Base-by-base conservation (phyloP, 1,140 invertebrate species). In the Stegodyphus dumicola region DNA sequence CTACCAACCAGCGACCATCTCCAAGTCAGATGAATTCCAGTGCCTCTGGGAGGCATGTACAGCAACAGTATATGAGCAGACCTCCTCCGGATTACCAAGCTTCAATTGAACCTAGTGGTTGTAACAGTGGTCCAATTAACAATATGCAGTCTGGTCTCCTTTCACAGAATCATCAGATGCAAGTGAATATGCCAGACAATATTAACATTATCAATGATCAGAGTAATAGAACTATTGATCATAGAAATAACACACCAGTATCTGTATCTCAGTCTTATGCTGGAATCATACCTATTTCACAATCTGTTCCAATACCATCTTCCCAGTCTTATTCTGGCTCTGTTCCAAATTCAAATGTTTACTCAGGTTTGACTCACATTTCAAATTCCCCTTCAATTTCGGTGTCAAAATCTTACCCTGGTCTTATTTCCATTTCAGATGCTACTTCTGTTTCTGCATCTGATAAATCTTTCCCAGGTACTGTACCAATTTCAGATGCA, bases 21-120 rank as follows among this genome's bases (percentile, higher is more conserved):
- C 11, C 73, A n/a, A 33, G 7, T 54, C 18, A 17, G 33, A 60
- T 70, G n/a, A 80, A 73, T 80, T 49, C 33, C 17, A 64, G 11
- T 67, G 65, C 17, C 9, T 18, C 66, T 52, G 51, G 7, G 6
- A 10, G 9, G 17, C 80, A 84, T 71, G 48, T 60, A 11, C 70
- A 75, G 5, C 54, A 64, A 9, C 49, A 64, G 6, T 84, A 76
- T 17, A 69, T 76, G 60, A 76, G 48, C 15, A 66, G 71, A 84
- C 80, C 80, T 48, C 80, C 80, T 53, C 80, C 80, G 53, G 80
- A 84, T 65, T 84, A 84, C 52, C 80, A 64, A 67, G 70, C 80
- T 17, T 17, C 80, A n/a, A 15, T 84, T 7, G 80, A 84, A 15
- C 49, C 54, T 33, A 81, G 49, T 7, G 33, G 33, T 3, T 33